Conservation (phyloP, 37 sponge, comb jelly and placozoan species). For the Hormiphora californensis region DNA sequence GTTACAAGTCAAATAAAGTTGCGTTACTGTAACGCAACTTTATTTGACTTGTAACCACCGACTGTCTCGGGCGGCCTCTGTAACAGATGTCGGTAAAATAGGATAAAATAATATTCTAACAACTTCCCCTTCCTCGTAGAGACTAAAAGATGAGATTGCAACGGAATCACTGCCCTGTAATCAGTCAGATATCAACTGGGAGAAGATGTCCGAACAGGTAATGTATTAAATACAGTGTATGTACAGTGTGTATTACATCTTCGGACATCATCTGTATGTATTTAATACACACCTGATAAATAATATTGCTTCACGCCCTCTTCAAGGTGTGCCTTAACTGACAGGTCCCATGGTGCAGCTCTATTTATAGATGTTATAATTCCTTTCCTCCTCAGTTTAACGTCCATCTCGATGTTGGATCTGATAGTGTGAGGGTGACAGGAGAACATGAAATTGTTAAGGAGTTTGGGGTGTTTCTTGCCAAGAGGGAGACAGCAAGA, state of each 20-base stretch:
- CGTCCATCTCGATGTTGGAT: neutral
- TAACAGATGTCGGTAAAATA: too few relatives aligned
- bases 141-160: neutral
- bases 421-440: neutral
- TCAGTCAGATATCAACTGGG: slow-evolving; percentile 5
- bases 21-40: too few relatives aligned
- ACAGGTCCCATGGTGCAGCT: neutral
- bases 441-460: neutral
- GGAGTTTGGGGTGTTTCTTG: slow-evolving; percentile 3
- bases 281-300: too few relatives aligned
- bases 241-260: neutral
- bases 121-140: too few relatives aligned
- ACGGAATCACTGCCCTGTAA: neutral
- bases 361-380: neutral
- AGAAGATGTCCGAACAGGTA: neutral
- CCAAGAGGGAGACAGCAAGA: neutral
- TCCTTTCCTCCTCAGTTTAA: neutral
- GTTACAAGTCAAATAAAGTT: too few relatives aligned
- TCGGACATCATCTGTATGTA: too few relatives aligned
- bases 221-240: neutral
- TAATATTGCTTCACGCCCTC: neutral
- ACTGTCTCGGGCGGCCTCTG: too few relatives aligned
- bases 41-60: too few relatives aligned
- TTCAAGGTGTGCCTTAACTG: neutral
- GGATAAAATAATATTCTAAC: too few relatives aligned